These are phyloP conservation scores for Psilopogon haemacephalus DNA, from an alignment of 2,113 vertebrate species.

Conservation along the genomic window DNA sequence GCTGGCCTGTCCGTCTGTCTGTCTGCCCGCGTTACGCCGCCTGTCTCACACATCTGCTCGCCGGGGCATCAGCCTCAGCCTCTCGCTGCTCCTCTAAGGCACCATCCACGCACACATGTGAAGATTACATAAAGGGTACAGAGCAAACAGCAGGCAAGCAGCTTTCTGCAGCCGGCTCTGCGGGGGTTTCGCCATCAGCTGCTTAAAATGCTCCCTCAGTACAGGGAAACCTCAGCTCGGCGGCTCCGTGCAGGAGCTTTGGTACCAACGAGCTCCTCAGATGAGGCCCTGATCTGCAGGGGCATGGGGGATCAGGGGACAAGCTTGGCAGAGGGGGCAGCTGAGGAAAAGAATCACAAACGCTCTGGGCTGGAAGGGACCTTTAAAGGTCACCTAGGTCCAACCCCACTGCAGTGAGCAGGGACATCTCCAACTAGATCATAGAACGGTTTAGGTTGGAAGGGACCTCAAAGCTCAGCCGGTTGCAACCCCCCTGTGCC, in stretches of 20 bases:
- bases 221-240: accelerated
- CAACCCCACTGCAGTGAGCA: too few relatives aligned
- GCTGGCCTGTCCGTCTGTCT: too few relatives aligned
- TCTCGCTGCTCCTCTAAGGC: not conserved
- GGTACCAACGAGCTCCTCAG: accelerated
- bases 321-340: not conserved
- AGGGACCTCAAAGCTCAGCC: too few relatives aligned
- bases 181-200: not conserved
- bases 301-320: too few relatives aligned
- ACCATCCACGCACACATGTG: not conserved
- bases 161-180: not conserved
- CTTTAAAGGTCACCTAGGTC: too few relatives aligned
- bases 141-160: not conserved
- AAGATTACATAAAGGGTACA: not conserved
- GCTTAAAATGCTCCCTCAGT: accelerated
- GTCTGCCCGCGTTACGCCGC: not conserved
- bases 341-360: not conserved
- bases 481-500: too few relatives aligned
- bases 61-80: not conserved
- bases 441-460: too few relatives aligned
- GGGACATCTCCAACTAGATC: too few relatives aligned
- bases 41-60: not conserved
- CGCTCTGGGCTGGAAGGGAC: too few relatives aligned
- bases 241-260: accelerated
- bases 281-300: not conserved